These are phyloP conservation scores for Pongo abelii DNA, from an alignment of 2,113 vertebrate species.

Conservation along the genomic window DNA sequence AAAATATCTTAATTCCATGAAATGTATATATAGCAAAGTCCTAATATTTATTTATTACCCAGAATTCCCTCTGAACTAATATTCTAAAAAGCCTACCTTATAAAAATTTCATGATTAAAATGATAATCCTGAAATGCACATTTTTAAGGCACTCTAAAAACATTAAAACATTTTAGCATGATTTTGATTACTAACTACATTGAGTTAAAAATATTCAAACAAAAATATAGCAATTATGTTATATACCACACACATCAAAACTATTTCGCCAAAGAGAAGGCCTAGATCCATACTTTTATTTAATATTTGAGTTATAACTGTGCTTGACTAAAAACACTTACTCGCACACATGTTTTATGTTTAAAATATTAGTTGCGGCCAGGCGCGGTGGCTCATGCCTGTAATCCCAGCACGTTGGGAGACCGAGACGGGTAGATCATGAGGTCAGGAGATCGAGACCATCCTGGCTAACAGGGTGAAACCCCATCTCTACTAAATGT, in stretches of 20 bases:
- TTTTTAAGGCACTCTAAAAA: background rate
- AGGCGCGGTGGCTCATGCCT: too few relatives aligned
- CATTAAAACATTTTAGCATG: slow-evolving; percentile 6
- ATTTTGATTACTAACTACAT: slow-evolving; percentile 8
- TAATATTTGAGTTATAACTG: background rate
- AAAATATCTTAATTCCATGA: slow-evolving; percentile 72
- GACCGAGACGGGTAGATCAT: too few relatives aligned
- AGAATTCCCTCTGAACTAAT: background rate
- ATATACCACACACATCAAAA: background rate
- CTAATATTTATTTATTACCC: background rate
- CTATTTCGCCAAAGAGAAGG: background rate
- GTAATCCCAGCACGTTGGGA: too few relatives aligned
- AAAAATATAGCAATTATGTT: background rate
- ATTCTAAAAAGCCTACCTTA: background rate
- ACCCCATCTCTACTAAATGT: too few relatives aligned
- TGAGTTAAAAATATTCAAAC: background rate
- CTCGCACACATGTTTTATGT: background rate
- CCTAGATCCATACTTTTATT: background rate
- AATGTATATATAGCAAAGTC: background rate
- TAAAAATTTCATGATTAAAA: slow-evolving; percentile 26
- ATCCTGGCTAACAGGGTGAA: too few relatives aligned
- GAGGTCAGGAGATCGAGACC: too few relatives aligned
- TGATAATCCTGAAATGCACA: background rate
- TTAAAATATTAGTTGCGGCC: background rate
- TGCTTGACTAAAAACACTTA: background rate